A percentile compares a stretch with the other conserved stretches of the same genome.
phyloP scores from a whole-genome alignment of 2,888 invertebrate species.

The Hydriomena furcata region DNA sequence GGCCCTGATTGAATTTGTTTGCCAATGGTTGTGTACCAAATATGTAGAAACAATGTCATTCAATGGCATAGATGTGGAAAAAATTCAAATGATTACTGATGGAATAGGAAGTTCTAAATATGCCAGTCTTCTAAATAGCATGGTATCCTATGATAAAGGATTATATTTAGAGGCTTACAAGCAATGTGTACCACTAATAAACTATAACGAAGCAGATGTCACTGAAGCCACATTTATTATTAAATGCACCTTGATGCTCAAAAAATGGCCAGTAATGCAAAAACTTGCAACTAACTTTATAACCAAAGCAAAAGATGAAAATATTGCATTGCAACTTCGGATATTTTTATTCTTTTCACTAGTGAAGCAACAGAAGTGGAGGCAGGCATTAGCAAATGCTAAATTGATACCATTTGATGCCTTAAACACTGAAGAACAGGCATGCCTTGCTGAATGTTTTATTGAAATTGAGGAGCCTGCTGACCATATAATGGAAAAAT shows the following conservation, averaged over 20 bases:
- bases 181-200: constrained; percentile 68
- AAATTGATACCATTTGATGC: constrained; percentile 53
- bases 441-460: constrained; percentile 62
- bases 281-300: constrained; percentile 70
- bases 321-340: constrained; percentile 52
- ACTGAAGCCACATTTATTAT: constrained; percentile 67
- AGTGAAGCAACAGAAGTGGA: constrained; percentile 76
- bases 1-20: constrained; percentile 61
- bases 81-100: constrained; percentile 76
- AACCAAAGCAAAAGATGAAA: constrained; percentile 57
- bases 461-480: constrained; percentile 60
- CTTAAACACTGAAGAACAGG: constrained; percentile 54
- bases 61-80: constrained; percentile 65
- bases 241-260: constrained; percentile 65
- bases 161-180: constrained; percentile 82
- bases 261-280: constrained; percentile 70
- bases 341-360: constrained; percentile 62
- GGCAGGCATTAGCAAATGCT: constrained; percentile 68
- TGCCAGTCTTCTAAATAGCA: constrained; percentile 85
- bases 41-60: constrained; percentile 61
- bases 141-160: constrained; percentile 76
- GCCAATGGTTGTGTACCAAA: constrained; percentile 61
- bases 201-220: constrained; percentile 64
- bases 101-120: constrained; percentile 84
- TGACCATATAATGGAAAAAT: constrained; percentile 52